Evolutionary conservation across 2,888 invertebrate species (phyloP), one percentile per base, ranked within the genome.

Genomic region (Ochropleura plecta): DNA sequence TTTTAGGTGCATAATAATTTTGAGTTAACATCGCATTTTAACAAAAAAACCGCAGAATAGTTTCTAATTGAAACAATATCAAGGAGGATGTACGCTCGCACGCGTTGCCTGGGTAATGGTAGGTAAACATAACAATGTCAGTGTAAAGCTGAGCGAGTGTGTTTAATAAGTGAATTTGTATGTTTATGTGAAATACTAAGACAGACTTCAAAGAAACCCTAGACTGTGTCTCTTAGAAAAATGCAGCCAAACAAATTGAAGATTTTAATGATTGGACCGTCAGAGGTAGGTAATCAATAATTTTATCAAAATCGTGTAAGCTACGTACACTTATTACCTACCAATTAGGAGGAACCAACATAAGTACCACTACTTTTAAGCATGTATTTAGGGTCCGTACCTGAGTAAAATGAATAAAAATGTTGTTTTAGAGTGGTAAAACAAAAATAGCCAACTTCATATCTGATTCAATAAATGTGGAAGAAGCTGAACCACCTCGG

Each of bases 401-500:
- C 30, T 44, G 16, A 5, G 9, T 55, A 18, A 62, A n/a, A 30
- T 40, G 0, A 30, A 40, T 59, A 8, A 59, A 59, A 59, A 1
- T 46, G 87, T 74, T 78, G 78, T 96, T 96, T 78, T 93, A 98
- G 98, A 97, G 97, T 93, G 98, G 98, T 3, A 98, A 98, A 94
- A 97, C 98, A 40, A 95, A 95, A 30, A 96, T 98, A 87, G 97
- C 97, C 0, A 98, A 98, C 92, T 97, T 97, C 88, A 93, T 98
- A 86, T 97, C 98, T 0, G 98, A 98, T 90, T 94, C 95, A 3
- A 92, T 94, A 70, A 97, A 97, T 53, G 97, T 97, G 18, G 98
- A 98, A 86, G 96, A 97, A 76, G 94, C 97, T 16, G 97, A 95
- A 64, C 95, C 97, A 44, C 97, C 97, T 83, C 96, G 97, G 82